Base-by-base conservation (phyloP, 1,140 invertebrate genomes). In the Nephotettix cincticeps region DNA sequence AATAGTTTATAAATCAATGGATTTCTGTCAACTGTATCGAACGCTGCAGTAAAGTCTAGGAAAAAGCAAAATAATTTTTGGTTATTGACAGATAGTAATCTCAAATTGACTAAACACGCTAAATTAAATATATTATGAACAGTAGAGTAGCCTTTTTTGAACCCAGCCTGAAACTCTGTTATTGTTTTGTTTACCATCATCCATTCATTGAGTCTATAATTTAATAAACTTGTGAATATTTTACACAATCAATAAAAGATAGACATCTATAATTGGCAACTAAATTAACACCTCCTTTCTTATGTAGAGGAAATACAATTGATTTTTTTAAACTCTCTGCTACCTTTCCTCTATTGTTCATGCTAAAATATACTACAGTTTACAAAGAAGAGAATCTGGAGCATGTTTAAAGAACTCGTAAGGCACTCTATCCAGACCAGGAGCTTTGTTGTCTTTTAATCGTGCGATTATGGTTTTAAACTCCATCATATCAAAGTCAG, bases 231-330 rank as follows among this genome's bases (percentile, higher is more conserved):
- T 30, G 69, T 3, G 29, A 43, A 72, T 2, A 72, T 43, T 30
- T 72, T 72, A 4, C 40, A n/a, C n/a, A n/a, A 28, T 72, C 56
- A 17, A 69, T 56, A 29, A 69, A 72, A 1, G 71, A 69, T 4
- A 72, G 51, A 11, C 71, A 66, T 43, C 71, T 64, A 21, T 69
- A 72, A 45, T 72, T 72, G 58, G 23, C 19, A 1, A 54, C 40
- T 17, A 4, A 27, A 30, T 67, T 47, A 3, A 51, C 29, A 64
- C 69, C 67, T 1, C 71, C 71, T 45, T 72, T 72, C 28, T 72
- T 72, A 28, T 40, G 56, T 19, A 69, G 19, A 2, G 71, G 71
- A 45, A 58, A 69, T 1, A 72, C 36, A 36, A 72, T 56, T 17
- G 67, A 28, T 30, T 28, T 27, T 29, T 47, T 19, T 23, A 72